Evolutionary conservation across 2,113 vertebrate species (phyloP).

Genomic region (Catharus fuscescens): DNA sequence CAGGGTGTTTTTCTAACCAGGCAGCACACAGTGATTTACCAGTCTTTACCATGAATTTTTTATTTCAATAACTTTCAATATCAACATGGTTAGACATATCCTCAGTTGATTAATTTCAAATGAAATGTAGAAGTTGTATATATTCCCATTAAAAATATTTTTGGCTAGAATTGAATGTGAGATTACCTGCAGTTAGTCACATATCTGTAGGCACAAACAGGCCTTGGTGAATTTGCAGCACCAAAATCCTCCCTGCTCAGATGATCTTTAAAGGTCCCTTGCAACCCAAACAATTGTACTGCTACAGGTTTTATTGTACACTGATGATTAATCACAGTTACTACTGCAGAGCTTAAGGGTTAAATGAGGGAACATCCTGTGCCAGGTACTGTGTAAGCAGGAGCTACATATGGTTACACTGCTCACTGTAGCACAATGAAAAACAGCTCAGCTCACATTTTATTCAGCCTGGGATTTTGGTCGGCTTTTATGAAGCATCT

Average conservation of each 20-base stretch:
- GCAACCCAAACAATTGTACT: background rate
- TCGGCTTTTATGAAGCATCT: background rate
- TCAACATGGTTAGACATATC: background rate
- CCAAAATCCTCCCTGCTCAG: background rate
- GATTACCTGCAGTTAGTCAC: background rate
- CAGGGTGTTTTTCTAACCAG: background rate
- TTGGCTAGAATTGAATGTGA: background rate
- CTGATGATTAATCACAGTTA: accelerated
- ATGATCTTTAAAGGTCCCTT: background rate
- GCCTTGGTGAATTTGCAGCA: background rate
- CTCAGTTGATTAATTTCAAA: background rate
- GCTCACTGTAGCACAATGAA: background rate
- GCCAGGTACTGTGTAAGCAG: background rate
- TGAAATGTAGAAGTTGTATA: background rate
- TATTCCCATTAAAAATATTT: background rate
- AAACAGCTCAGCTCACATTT: background rate
- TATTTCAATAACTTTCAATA: background rate
- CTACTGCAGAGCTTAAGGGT: background rate
- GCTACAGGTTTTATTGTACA: background rate
- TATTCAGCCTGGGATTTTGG: background rate
- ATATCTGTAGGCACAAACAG: background rate
- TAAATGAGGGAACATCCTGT: background rate
- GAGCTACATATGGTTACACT: background rate
- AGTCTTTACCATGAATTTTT: background rate
- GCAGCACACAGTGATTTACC: background rate